A percentile compares a stretch with the other conserved stretches of the same genome.
These are phyloP conservation scores for Acomys russatus DNA, from an alignment of 2,797 vertebrate species.

Conservation along the genomic window DNA sequence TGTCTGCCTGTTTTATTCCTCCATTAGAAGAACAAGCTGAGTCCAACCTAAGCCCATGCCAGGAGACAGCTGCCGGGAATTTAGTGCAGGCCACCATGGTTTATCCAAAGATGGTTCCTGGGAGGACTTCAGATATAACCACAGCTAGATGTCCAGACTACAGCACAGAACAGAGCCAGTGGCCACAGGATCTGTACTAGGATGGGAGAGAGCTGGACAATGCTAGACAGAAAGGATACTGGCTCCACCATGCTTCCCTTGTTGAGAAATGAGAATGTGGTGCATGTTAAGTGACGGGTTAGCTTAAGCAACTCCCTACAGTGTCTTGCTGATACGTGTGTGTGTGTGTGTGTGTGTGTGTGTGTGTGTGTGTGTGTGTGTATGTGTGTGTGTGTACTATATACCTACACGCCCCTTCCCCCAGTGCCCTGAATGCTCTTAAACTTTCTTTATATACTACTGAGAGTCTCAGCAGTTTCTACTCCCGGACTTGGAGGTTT, in stretches of 20 bases:
- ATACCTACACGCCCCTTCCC: neutral
- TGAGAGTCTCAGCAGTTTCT: neutral
- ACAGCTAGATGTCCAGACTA: conserved; percentile 13
- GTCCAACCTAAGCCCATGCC: neutral
- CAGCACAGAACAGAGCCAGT: neutral
- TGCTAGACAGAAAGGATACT: neutral
- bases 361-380: neutral
- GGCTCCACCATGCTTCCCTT: neutral
- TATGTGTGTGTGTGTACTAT: neutral
- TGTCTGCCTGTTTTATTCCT: neutral
- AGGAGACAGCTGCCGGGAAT: neutral
- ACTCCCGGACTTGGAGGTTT: neutral
- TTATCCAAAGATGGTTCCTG: neutral
- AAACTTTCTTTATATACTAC: neutral
- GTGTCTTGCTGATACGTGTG: neutral
- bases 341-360: neutral
- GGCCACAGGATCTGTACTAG: neutral
- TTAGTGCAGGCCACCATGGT: neutral
- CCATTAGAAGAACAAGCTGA: neutral
- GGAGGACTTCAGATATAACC: neutral
- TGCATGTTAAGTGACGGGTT: neutral
- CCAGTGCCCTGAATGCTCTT: neutral
- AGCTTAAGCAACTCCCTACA: neutral
- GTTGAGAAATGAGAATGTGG: neutral
- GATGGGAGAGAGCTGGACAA: neutral